phyloP scores from a whole-genome alignment of 2,113 vertebrate genomes.

The Phoenicopterus ruber region DNA sequence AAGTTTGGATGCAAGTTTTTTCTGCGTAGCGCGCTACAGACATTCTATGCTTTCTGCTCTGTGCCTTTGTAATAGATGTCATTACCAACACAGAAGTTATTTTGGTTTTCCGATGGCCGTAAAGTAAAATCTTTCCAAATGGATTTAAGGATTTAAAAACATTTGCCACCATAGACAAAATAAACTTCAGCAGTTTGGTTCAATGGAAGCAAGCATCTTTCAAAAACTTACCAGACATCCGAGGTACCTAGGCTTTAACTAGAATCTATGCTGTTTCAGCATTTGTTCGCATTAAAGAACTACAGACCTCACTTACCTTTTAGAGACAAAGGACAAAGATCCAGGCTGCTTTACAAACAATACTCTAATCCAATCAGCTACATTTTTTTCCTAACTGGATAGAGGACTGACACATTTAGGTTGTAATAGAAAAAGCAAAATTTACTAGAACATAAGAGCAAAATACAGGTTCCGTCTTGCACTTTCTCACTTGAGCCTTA shows the following conservation, averaged over 20 bases:
- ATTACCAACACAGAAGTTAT: not conserved
- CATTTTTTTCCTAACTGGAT: fast-evolving
- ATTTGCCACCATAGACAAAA: not conserved
- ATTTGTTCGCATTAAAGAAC: not conserved
- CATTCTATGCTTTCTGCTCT: not conserved
- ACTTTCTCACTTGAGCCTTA: not conserved
- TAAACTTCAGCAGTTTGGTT: not conserved
- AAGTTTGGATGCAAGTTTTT: not conserved
- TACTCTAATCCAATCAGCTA: not conserved
- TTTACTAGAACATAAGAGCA: not conserved
- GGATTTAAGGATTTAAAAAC: not conserved
- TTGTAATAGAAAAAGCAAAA: not conserved
- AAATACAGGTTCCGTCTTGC: not conserved
- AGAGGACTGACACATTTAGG: not conserved
- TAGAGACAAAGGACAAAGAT: not conserved
- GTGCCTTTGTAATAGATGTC: not conserved
- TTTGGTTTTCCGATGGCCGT: not conserved
- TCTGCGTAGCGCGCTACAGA: not conserved
- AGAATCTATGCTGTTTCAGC: not conserved
- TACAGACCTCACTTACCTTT: not conserved
- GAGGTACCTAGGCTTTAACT: no score
- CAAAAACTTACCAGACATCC: not conserved
- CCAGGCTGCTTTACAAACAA: not conserved
- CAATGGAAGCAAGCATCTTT: not conserved
- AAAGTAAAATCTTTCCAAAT: not conserved